Evolutionary conservation across 2,888 invertebrate species (phyloP).

Genomic region (Rhagium mordax): DNA sequence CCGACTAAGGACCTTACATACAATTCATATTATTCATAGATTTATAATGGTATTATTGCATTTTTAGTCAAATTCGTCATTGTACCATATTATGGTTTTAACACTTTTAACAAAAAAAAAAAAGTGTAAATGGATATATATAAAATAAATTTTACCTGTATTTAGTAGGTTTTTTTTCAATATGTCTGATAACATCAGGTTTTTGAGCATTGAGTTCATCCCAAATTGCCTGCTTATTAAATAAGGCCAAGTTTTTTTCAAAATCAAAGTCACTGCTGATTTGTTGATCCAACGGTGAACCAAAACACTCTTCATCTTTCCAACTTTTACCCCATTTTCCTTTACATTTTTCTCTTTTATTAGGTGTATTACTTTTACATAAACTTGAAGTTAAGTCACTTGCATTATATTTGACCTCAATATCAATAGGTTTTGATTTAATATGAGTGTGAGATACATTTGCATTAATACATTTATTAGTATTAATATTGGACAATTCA

Average conservation of each 20-base stretch:
- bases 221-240: conserved; percentile 89
- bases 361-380: conserved; percentile 70
- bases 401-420: conserved; percentile 60
- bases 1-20: too few species aligned
- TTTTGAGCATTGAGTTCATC: conserved; percentile 78
- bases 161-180: conserved; percentile 67
- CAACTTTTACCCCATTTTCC: conserved; percentile 70
- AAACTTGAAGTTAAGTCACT: conserved; percentile 62
- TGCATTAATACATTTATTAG: conserved; percentile 57
- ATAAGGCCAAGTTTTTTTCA: conserved; percentile 93
- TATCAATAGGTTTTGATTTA: conserved; percentile 68
- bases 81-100: too few species aligned
- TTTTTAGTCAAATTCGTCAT: too few species aligned
- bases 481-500: conserved; percentile 63
- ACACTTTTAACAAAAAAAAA: too few species aligned
- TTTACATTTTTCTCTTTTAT: conserved; percentile 72
- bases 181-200: conserved; percentile 75
- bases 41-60: too few species aligned
- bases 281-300: conserved; percentile 77
- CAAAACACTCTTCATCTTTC: conserved; percentile 85
- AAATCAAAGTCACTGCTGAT: conserved; percentile 91
- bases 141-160: conserved; percentile 63
- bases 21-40: too few species aligned
- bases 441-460: conserved; percentile 58
- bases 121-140: too few species aligned